phyloP scores from a whole-genome alignment of 2,888 invertebrate species.

The Eupithecia subfuscata region DNA sequence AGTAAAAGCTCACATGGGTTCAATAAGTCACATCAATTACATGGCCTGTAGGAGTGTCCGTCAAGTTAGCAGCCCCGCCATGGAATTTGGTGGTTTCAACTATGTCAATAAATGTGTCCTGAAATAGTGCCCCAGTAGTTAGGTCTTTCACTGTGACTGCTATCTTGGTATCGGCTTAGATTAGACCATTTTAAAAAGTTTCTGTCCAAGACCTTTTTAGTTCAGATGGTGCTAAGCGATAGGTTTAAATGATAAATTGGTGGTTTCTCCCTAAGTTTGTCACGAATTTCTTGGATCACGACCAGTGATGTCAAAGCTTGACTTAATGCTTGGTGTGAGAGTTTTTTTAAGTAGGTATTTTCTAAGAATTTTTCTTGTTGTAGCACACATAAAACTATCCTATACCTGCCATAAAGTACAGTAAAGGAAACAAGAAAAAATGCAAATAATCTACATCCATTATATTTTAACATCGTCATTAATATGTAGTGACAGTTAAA shows the following conservation, averaged over 20 bases:
- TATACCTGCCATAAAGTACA: not conserved
- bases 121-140: no score
- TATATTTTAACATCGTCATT: slow-evolving; percentile 80
- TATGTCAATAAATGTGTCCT: no score
- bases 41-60: no score
- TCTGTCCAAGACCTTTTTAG: no score
- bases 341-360: not conserved
- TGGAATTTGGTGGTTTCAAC: no score
- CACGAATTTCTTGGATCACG: not conserved
- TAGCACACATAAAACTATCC: not conserved
- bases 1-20: not conserved
- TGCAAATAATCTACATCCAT: slow-evolving; percentile 79
- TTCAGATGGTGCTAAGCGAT: not conserved
- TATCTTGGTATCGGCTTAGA: no score
- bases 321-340: not conserved
- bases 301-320: not conserved
- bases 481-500: slow-evolving; percentile 73
- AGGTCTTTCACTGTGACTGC: no score
- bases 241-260: not conserved
- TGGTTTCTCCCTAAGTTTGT: not conserved
- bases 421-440: slow-evolving; percentile 61
- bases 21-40: not conserved
- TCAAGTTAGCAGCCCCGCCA: no score
- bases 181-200: no score
- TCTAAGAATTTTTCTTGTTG: not conserved